Base-by-base conservation (phyloP, 2,113 vertebrate genomes). In the Macrotis lagotis region DNA sequence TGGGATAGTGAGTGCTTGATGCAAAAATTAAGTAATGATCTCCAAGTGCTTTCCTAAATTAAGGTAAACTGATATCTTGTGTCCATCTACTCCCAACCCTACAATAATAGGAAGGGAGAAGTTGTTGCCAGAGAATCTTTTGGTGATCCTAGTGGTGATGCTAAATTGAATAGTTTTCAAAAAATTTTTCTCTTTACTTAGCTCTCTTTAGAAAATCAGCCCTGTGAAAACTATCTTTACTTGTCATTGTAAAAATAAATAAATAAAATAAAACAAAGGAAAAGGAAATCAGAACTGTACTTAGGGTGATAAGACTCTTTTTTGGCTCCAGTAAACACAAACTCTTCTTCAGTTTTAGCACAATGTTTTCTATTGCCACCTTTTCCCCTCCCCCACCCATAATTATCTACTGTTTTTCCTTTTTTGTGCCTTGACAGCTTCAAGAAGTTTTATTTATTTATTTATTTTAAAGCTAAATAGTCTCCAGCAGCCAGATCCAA, bases 391-490 rank as follows among this genome's bases (percentile, higher is more conserved):
- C 26, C 96, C 94, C 96, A 96, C 95, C 97, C 93, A 14, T 96
- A 97, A 98, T 98, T 98, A 97, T 97, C 97, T 92, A 92, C 97
- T 97, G 66, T 98, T 98, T 96, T 97, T 98, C 95, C 94, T 97
- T 96, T 97, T 37, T 44, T 47, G 51, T 93, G 59, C 96, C 96
- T 97, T 98, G 98, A 98, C 97, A 98, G 98, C 97, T 98, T 96
- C 97, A 97, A 97, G 98, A 98, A 91, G 24, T n/a, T 94, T 95
- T 92, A 91, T 59, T 66, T 66, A 66, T 37, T 66, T 59, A 59
- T 59, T 59, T 59, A 12, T 91, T 94, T 96, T 90, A 66, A 94
- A 50, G 98, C 98, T 98, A 98, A 98, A 99, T 99, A 98, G 98
- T 99, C 98, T 97, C 98, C 98, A 96, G 97, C 98, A 98, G 98